These are phyloP conservation scores for Aplysina aerophoba DNA, from an alignment of 37 sponge, comb jelly and placozoan genomes.

Conservation along the genomic window DNA sequence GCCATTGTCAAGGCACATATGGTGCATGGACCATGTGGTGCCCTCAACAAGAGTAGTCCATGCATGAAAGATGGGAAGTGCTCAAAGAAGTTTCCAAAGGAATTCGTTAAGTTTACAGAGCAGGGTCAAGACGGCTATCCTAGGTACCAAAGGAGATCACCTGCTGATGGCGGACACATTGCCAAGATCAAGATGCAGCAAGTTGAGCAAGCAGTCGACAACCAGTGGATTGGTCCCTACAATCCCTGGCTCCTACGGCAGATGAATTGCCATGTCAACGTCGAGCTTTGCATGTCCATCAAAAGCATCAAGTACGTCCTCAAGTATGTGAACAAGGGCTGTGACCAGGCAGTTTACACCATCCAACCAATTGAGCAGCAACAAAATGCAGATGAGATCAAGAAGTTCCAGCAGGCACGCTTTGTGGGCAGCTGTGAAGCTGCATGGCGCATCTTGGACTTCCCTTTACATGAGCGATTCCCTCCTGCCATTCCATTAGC, in stretches of 20 bases:
- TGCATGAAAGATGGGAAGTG: slow-evolving; percentile 64
- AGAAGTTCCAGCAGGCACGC: slow-evolving; percentile 6
- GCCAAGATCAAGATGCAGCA: slow-evolving; percentile 2
- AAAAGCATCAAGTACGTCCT: slow-evolving; percentile 55
- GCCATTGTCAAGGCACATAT: neutral
- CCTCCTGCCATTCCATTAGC: slow-evolving; percentile 27
- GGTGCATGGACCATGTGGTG: slow-evolving; percentile 36
- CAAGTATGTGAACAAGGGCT: slow-evolving; percentile 63
- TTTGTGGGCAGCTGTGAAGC: slow-evolving; percentile 50
- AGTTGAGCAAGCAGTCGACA: slow-evolving; percentile 33
- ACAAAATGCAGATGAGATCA: slow-evolving; percentile 31
- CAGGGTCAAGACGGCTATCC: slow-evolving; percentile 48
- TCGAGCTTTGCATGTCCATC: slow-evolving; percentile 43
- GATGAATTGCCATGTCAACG: slow-evolving; percentile 46
- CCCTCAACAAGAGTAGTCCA: slow-evolving; percentile 27
- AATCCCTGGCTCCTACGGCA: neutral
- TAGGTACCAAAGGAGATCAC: slow-evolving; percentile 27
- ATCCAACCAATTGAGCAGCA: slow-evolving; percentile 1
- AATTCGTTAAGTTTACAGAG: slow-evolving; percentile 31
- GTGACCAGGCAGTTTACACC: slow-evolving; percentile 30
- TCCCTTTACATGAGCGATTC: slow-evolving; percentile 35
- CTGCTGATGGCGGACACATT: slow-evolving; percentile 48
- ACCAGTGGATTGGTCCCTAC: slow-evolving; percentile 59
- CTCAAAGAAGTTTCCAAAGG: slow-evolving; percentile 57
- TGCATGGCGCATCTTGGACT: slow-evolving; percentile 41